A percentile compares a stretch with the other conserved stretches of the same genome.
These are phyloP conservation scores for Neosalanx taihuensis DNA, from an alignment of 2,797 vertebrate genomes.

Conservation along the genomic window DNA sequence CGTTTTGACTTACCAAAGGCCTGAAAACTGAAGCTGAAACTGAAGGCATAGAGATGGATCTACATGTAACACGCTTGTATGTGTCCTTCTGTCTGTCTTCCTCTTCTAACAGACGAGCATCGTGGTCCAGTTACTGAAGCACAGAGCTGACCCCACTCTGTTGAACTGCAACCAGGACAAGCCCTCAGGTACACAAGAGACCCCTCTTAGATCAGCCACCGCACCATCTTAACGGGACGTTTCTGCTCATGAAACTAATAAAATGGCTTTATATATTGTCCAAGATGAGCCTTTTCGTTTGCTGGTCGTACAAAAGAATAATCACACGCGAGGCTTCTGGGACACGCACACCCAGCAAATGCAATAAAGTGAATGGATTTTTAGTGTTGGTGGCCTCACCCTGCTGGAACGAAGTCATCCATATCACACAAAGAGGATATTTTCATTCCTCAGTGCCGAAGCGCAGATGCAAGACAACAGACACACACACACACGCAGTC, in stretches of 20 bases:
- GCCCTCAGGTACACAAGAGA: constrained; percentile 79
- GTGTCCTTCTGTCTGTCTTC: constrained; percentile 23
- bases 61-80: not conserved
- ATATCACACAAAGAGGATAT: constrained; percentile 28
- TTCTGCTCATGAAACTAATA: constrained; percentile 34
- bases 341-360: constrained; percentile 13
- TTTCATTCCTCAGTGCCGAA: not conserved
- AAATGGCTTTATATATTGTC: constrained; percentile 41
- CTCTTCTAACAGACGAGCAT: constrained; percentile 77
- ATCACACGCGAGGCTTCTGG: constrained; percentile 18
- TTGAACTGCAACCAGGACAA: constrained; percentile 91
- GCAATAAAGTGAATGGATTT: not conserved
- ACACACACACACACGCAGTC: not conserved
- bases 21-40: too few species aligned
- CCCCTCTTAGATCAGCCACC: not conserved
- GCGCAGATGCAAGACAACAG: constrained; percentile 1
- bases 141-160: constrained; percentile 83
- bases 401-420: constrained; percentile 14
- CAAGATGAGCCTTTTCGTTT: constrained; percentile 18
- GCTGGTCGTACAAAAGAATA: constrained; percentile 32
- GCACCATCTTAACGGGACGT: not conserved
- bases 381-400: constrained; percentile 2
- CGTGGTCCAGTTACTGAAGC: constrained; percentile 85
- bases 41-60: not conserved
- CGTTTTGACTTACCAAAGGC: too few species aligned